Percentiles rank a stretch among this genome's conserved stretches.
These are phyloP conservation scores for Trachelipus rathkii DNA, from an alignment of 1,140 invertebrate species.

Conservation along the genomic window DNA sequence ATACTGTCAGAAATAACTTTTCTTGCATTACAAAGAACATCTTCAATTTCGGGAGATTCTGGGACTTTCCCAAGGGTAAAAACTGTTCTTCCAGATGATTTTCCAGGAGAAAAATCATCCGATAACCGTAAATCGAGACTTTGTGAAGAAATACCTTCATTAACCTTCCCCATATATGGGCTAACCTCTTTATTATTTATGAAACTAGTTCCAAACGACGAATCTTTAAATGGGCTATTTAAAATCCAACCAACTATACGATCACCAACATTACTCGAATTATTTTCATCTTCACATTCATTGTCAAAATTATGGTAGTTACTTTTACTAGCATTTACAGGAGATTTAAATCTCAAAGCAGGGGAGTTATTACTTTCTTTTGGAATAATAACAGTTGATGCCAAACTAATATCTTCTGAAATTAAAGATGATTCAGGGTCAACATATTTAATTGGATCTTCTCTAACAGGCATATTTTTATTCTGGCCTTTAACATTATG, in stretches of 20 bases:
- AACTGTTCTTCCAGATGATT: slow-evolving; percentile 4
- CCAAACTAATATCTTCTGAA: background rate
- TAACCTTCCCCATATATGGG: no score
- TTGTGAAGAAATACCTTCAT: background rate
- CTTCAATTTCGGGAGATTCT: slow-evolving; percentile 22
- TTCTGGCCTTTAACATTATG: background rate
- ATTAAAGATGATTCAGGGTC: background rate
- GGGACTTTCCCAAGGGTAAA: background rate
- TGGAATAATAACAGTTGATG: background rate
- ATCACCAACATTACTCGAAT: background rate
- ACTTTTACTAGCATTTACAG: no score
- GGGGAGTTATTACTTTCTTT: no score
- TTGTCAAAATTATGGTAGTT: background rate
- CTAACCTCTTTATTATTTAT: slow-evolving; percentile 1
- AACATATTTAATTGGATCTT: background rate
- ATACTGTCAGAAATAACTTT: background rate
- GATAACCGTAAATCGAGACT: background rate
- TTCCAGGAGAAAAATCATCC: background rate
- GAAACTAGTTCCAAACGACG: slow-evolving; percentile 39
- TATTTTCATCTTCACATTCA: background rate
- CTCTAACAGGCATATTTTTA: background rate
- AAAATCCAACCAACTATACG: slow-evolving; percentile 28
- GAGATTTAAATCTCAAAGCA: no score
- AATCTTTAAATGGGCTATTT: slow-evolving; percentile 41
- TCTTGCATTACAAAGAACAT: background rate